Evolutionary conservation across 2,113 vertebrate species (phyloP).

Genomic region (Spermophilus dauricus): DNA sequence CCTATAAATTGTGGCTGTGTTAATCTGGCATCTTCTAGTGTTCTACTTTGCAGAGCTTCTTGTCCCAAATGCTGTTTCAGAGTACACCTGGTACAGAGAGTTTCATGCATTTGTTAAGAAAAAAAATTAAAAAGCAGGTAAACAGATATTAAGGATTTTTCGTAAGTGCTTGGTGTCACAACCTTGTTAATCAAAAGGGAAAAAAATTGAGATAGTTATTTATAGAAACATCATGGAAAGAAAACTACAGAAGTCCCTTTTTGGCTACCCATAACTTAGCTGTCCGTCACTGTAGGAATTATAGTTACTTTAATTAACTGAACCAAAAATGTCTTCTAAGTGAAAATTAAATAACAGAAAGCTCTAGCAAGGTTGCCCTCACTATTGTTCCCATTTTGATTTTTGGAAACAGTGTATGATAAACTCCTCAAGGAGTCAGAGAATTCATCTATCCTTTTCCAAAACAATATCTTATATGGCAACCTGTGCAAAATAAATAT

Average conservation of each 20-base stretch:
- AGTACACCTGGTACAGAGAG: neutral
- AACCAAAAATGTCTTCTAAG: neutral
- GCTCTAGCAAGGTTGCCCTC: neutral
- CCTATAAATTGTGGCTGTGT: neutral
- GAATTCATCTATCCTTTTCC: neutral
- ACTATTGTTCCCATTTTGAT: neutral
- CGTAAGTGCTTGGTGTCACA: neutral
- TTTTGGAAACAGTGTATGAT: neutral
- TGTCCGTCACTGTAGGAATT: neutral
- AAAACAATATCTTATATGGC: neutral
- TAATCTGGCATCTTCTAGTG: neutral
- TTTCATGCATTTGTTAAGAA: neutral
- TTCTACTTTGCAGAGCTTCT: neutral
- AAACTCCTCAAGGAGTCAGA: neutral
- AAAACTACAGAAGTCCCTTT: neutral
- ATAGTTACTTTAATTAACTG: neutral
- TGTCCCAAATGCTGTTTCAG: constrained; percentile 6
- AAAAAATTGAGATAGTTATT: neutral
- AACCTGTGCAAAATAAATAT: neutral
- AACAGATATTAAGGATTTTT: neutral
- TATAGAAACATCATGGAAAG: constrained; percentile 15
- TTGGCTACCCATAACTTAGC: neutral
- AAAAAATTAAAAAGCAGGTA: neutral
- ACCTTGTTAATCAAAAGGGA: neutral
- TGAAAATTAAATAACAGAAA: constrained; percentile 14